Evolutionary conservation across 2,888 invertebrate species (phyloP).

Genomic region (Drosophila leonis): DNA sequence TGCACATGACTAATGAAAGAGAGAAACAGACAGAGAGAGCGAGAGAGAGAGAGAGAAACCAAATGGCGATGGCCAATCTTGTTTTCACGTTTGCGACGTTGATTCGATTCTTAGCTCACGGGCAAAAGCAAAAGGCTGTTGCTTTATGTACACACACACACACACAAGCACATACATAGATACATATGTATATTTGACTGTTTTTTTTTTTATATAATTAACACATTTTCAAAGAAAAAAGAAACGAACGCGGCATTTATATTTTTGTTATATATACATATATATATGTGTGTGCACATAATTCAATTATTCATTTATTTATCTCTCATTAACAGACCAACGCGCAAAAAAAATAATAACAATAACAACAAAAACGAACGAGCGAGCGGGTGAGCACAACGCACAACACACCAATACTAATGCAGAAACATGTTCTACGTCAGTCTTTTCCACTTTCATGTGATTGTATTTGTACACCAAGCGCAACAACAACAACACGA

Average conservation of each 20-base stretch:
- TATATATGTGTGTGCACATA: constrained; percentile 56
- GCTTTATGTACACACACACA: constrained; percentile 44
- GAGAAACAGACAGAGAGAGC: constrained; percentile 29
- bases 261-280: constrained; percentile 37
- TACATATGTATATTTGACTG: constrained; percentile 3
- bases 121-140: constrained; percentile 58
- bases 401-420: constrained; percentile 68
- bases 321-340: constrained; percentile 72
- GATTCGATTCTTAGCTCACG: constrained; percentile 69
- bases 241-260: constrained; percentile 52
- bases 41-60: constrained; percentile 8
- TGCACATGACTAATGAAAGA: constrained; percentile 66
- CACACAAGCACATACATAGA: background rate
- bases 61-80: constrained; percentile 63
- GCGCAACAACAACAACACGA: constrained; percentile 59
- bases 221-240: constrained; percentile 64
- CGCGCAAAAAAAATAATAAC: constrained; percentile 48
- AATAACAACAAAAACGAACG: constrained; percentile 31
- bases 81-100: constrained; percentile 62
- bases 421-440: constrained; percentile 74
- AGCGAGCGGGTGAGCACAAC: constrained; percentile 7
- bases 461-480: constrained; percentile 56
- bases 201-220: constrained; percentile 69
- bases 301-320: constrained; percentile 81
- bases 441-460: constrained; percentile 60